phyloP scores from a whole-genome alignment of 2,113 vertebrate genomes.

The Sapayoa aenigma region DNA sequence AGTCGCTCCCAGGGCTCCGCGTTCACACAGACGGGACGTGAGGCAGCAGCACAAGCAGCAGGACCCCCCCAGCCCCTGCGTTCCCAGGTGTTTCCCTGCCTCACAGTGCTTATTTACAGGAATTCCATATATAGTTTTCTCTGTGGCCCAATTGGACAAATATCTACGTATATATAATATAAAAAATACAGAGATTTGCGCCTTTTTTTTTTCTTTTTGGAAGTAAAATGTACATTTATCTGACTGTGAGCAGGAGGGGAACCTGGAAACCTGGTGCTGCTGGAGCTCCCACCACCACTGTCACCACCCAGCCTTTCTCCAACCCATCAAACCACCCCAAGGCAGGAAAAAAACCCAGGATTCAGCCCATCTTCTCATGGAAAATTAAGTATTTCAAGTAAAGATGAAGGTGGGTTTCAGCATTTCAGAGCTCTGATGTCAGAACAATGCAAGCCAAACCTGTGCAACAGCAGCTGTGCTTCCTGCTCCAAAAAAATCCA shows the following conservation, averaged over 20 bases:
- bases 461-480: slow-evolving; percentile 31
- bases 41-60: background rate
- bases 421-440: background rate
- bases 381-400: slow-evolving; percentile 53
- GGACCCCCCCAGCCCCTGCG: background rate
- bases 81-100: slow-evolving; percentile 24
- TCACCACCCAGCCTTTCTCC: background rate
- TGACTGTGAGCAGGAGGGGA: slow-evolving; percentile 66
- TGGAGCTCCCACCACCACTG: background rate
- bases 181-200: slow-evolving; percentile 76
- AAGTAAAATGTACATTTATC: slow-evolving; percentile 73
- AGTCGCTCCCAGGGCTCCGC: background rate
- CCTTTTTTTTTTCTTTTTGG: slow-evolving; percentile 18
- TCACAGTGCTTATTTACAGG: slow-evolving; percentile 23
- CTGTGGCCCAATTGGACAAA: slow-evolving; percentile 62
- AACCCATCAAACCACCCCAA: background rate
- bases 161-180: slow-evolving; percentile 65
- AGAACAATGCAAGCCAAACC: slow-evolving; percentile 50
- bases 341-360: background rate
- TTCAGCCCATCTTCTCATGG: background rate
- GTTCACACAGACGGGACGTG: background rate
- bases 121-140: background rate
- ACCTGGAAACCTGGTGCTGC: slow-evolving; percentile 58
- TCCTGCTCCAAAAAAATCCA: background rate
- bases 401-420: slow-evolving; percentile 26